Percentiles rank a stretch among this genome's conserved stretches.
These are phyloP conservation scores for Paguma larvata DNA, from an alignment of 2,797 vertebrate species.

Conservation along the genomic window DNA sequence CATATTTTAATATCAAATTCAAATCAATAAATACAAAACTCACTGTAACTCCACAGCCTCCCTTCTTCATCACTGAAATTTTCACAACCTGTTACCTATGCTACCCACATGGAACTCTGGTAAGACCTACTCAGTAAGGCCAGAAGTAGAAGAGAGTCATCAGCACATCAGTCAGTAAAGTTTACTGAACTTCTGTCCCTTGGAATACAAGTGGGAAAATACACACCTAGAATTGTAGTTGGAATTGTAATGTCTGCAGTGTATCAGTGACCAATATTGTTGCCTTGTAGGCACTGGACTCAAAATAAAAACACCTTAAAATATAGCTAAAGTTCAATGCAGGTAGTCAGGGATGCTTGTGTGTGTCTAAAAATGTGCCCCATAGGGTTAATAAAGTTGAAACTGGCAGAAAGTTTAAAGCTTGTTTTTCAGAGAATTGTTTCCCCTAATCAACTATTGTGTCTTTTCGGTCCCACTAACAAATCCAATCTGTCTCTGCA, in stretches of 20 bases:
- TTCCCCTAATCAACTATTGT: background rate
- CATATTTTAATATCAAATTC: background rate
- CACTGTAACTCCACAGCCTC: background rate
- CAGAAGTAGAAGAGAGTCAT: background rate
- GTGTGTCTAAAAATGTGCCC: background rate
- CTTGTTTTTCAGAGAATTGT: background rate
- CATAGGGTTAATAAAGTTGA: background rate
- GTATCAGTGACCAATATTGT: background rate
- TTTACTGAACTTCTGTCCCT: background rate
- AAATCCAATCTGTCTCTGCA: background rate
- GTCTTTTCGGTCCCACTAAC: background rate
- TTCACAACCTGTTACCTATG: rapidly evolving
- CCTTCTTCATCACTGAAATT: background rate
- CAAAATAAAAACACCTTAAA: background rate
- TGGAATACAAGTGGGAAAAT: background rate
- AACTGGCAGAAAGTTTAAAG: background rate
- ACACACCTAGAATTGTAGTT: rapidly evolving
- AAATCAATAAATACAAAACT: background rate
- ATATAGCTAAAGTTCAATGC: background rate
- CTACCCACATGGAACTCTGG: background rate
- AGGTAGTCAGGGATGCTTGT: background rate
- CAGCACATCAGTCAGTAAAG: background rate
- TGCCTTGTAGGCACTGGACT: background rate
- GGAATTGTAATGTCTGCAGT: background rate
- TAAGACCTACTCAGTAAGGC: background rate